Evolutionary conservation across 2,113 vertebrate species (phyloP).

Genomic region (Himantopus leucocephalus): DNA sequence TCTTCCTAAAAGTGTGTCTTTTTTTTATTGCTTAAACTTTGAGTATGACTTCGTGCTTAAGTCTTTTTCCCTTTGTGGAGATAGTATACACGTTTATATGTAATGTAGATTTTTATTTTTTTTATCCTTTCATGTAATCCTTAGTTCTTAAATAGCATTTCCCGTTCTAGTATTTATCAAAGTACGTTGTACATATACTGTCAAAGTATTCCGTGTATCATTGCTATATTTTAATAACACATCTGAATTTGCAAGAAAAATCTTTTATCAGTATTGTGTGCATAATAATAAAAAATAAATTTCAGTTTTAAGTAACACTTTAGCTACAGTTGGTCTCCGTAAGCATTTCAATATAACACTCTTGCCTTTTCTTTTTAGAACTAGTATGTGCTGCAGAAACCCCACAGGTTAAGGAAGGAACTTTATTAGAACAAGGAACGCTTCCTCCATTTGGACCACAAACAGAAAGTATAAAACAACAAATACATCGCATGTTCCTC

Average conservation of each 20-base stretch:
- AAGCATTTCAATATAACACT: background rate
- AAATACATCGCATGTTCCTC: constrained; percentile 95
- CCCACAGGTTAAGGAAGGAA: constrained; percentile 61
- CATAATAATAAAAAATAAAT: background rate
- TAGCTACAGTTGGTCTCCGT: background rate
- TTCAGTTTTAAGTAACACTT: background rate
- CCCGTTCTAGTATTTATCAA: background rate
- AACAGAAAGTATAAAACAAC: constrained; percentile 80
- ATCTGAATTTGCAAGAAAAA: background rate
- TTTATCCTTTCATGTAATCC: background rate
- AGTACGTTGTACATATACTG: background rate
- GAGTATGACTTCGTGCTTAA: background rate
- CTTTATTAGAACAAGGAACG: constrained; percentile 59
- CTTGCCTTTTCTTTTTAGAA: constrained; percentile 70
- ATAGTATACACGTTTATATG: background rate
- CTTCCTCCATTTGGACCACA: constrained; percentile 32
- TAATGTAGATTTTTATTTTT: background rate
- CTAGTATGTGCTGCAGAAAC: constrained; percentile 81
- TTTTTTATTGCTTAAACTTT: background rate
- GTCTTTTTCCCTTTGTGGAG: background rate
- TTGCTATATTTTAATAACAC: background rate
- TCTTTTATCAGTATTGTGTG: background rate
- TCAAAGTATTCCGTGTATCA: background rate
- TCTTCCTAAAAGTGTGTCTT: background rate
- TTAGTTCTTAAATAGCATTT: background rate